phyloP scores from a whole-genome alignment of 2,888 invertebrate species.

The Agriopis aurantiaria region DNA sequence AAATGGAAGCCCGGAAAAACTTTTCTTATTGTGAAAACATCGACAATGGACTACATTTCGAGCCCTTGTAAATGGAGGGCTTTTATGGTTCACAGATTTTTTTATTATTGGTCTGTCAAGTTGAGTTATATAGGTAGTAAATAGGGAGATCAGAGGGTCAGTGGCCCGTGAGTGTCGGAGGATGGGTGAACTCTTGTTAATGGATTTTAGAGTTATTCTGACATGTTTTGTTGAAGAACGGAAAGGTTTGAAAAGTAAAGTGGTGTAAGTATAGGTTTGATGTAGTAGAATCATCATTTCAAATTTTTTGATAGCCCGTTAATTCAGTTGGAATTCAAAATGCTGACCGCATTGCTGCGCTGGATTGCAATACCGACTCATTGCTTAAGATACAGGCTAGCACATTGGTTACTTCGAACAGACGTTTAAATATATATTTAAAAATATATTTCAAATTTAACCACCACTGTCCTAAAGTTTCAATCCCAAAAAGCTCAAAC shows the following conservation, averaged over 20 bases:
- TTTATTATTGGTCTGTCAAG: constrained; percentile 46
- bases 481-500: too few relatives aligned
- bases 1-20: constrained; percentile 37
- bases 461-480: too few relatives aligned
- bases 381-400: too few relatives aligned
- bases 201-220: constrained; percentile 21
- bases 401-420: too few relatives aligned
- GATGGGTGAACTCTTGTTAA: constrained; percentile 7
- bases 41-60: constrained; percentile 41
- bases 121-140: constrained; percentile 38
- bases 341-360: too few relatives aligned
- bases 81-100: constrained; percentile 42
- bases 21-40: constrained; percentile 40
- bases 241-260: constrained; percentile 1
- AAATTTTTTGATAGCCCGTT: too few relatives aligned
- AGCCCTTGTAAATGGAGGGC: constrained; percentile 38
- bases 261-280: neutral
- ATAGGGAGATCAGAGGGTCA: constrained; percentile 42
- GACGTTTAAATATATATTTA: too few relatives aligned
- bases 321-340: too few relatives aligned
- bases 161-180: constrained; percentile 15
- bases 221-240: constrained; percentile 14
- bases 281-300: neutral
- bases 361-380: too few relatives aligned
- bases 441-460: too few relatives aligned